Percentiles rank a stretch among this genome's conserved stretches.
These are phyloP conservation scores for Aradophagus sp. DNA, from an alignment of 1,140 invertebrate species.

Conservation along the genomic window DNA sequence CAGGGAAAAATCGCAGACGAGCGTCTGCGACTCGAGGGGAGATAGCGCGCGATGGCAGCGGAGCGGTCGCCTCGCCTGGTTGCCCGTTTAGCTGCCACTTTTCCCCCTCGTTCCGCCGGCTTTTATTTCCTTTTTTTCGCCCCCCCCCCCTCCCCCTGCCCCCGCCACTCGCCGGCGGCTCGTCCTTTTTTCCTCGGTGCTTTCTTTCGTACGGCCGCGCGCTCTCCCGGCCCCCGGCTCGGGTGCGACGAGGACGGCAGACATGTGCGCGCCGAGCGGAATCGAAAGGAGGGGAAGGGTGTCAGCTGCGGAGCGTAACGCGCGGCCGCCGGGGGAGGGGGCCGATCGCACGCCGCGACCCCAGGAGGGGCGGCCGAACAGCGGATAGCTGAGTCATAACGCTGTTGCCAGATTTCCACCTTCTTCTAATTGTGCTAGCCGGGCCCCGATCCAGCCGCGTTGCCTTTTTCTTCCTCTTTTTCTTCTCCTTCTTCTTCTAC, in stretches of 20 bases:
- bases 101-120: conserved; percentile 27
- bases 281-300: conserved; percentile 63
- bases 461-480: too few relatives aligned
- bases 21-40: conserved; percentile 68
- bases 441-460: too few relatives aligned
- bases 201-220: too few relatives aligned
- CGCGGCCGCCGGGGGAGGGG: conserved; percentile 18
- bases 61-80: conserved; percentile 40
- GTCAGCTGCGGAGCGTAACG: conserved; percentile 66
- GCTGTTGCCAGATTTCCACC: conserved; percentile 70
- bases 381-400: conserved; percentile 72
- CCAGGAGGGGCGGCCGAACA: conserved; percentile 49
- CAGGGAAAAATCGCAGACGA: conserved; percentile 37
- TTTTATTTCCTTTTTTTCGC: conserved; percentile 11
- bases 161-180: too few relatives aligned
- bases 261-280: conserved; percentile 39
- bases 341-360: conserved; percentile 48
- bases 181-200: too few relatives aligned
- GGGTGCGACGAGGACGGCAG: conserved; percentile 36
- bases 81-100: conserved; percentile 42
- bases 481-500: too few relatives aligned
- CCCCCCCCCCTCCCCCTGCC: too few relatives aligned
- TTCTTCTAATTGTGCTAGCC: conserved; percentile 28
- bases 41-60: conserved; percentile 51
- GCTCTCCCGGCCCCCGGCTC: conserved; percentile 14